phyloP scores from a whole-genome alignment of 2,113 vertebrate species.

The Peucedramus taeniatus region DNA sequence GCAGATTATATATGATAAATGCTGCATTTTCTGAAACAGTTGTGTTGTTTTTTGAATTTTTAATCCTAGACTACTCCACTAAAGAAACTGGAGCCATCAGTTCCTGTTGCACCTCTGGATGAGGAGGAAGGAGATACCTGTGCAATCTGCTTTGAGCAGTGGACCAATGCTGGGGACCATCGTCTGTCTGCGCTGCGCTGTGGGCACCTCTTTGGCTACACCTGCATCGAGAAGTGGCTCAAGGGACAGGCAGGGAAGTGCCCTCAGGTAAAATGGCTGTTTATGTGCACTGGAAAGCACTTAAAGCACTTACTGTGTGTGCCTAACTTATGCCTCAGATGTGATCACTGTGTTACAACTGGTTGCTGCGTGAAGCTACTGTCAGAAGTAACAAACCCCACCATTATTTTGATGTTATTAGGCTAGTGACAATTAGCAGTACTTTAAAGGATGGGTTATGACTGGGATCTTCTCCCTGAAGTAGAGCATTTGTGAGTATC shows the following conservation, averaged over 20 bases:
- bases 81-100: background rate
- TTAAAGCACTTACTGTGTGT: background rate
- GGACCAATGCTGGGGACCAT: conserved; percentile 90
- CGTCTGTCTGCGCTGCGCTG: conserved; percentile 87
- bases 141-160: conserved; percentile 91
- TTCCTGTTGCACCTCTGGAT: background rate
- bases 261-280: conserved; percentile 81
- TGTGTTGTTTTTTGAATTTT: background rate
- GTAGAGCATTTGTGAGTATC: background rate
- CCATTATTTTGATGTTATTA: background rate
- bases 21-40: background rate
- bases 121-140: conserved; percentile 89
- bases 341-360: accelerated
- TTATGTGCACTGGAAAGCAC: background rate
- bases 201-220: conserved; percentile 92
- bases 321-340: background rate
- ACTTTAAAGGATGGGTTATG: background rate
- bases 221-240: conserved; percentile 91
- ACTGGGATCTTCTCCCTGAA: background rate
- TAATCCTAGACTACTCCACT: background rate
- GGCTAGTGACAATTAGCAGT: background rate
- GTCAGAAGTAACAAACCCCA: background rate
- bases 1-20: background rate
- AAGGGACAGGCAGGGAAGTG: conserved; percentile 85
- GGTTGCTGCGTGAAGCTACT: background rate